Evolutionary conservation across 2,797 vertebrate species (phyloP), one percentile per base, ranked within the genome.

Genomic region (Centropyge bicolor): DNA sequence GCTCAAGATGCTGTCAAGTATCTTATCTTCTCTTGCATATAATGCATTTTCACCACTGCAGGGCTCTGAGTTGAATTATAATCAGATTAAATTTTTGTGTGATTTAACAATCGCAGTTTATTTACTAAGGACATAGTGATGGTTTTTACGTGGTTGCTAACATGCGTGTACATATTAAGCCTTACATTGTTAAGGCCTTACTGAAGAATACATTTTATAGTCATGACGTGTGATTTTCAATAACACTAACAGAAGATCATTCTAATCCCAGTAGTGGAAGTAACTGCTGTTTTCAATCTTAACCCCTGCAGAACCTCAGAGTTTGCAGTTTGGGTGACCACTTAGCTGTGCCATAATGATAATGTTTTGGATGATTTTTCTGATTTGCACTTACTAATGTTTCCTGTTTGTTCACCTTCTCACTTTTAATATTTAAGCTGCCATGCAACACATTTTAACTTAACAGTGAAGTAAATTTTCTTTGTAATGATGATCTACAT

Each of bases 301-400:
- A 89, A 90, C 80, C 62, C 69, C 77, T 86, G 55, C 84, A 86
- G 73, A 83, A 40, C 52, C 59, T 88, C 76, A 86, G 73, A 71
- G 80, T 86, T 91, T 88, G 69, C 63, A 38, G 67, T 89, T 75
- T 74, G 59, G 68, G 31, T 82, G 72, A 77, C 73, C 70, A 40
- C 14, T 86, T 69, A 54, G 64, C 83, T 84, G 61, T 70, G 54
- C 83, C 74, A 68, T 84, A 13, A 87, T 77, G 38, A 87, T 79
- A 57, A 24, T 64, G 70, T 69, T 64, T 68, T 85, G 49, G 45
- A 81, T 75, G 76, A 81, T 77, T 88, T 90, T 84, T 89, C 81
- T 92, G 76, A 90, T 90, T 88, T 92, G 89, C 90, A 91, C 89
- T 89, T 87, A 95, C 95, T 95, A 95, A 96, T 92, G 74, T 92